Conservation (phyloP, 1,140 invertebrate genomes). For the Drosophila leontia region DNA sequence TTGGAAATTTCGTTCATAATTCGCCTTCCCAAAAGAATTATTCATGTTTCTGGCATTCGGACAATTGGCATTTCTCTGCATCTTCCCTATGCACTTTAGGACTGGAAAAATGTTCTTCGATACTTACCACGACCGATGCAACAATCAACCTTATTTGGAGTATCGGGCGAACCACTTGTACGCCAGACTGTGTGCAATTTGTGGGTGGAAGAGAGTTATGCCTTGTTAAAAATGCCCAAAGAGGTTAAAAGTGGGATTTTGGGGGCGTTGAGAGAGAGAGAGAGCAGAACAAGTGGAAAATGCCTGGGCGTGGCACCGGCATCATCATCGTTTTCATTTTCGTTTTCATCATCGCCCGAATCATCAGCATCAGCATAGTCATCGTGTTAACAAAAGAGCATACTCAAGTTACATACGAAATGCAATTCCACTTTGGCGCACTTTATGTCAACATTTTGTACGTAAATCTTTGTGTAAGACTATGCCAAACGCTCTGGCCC, state of each 20-base stretch:
- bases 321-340: constrained; percentile 33
- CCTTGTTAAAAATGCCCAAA: constrained; percentile 78
- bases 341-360: constrained; percentile 33
- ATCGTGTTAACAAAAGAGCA: constrained; percentile 82
- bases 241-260: constrained; percentile 35
- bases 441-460: constrained; percentile 83
- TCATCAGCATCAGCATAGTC: constrained; percentile 50
- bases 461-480: constrained; percentile 83
- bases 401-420: constrained; percentile 83
- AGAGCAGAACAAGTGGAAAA: constrained; percentile 30
- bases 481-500: constrained; percentile 68
- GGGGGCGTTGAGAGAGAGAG: not conserved
- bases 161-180: constrained; percentile 25
- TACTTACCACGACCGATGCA: constrained; percentile 21
- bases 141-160: constrained; percentile 45
- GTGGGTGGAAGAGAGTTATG: constrained; percentile 50
- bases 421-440: constrained; percentile 83
- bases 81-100: constrained; percentile 27
- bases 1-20: constrained; percentile 5
- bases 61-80: constrained; percentile 19
- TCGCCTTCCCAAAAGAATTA: not conserved
- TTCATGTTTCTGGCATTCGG: constrained; percentile 19
- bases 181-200: constrained; percentile 16
- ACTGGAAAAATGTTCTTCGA: constrained; percentile 26
- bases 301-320: constrained; percentile 35